Evolutionary conservation across 2,797 vertebrate species (phyloP).

Genomic region (Eremophila alpestris): DNA sequence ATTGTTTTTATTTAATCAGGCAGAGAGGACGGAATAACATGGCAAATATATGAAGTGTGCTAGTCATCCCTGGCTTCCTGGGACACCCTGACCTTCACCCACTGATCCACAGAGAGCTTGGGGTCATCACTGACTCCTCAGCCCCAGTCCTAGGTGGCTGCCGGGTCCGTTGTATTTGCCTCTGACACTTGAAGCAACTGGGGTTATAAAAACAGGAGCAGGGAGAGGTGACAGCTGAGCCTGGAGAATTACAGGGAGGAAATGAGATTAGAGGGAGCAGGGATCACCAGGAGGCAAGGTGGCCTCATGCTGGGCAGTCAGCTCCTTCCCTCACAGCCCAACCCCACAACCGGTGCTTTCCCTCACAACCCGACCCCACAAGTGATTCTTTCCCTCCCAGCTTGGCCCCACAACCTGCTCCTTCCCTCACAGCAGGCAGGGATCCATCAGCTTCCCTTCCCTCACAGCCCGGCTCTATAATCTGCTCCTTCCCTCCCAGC

Average conservation of each 20-base stretch:
- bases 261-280: background rate
- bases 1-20: background rate
- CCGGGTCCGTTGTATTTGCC: fast-evolving
- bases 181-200: background rate
- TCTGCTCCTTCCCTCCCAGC: no score
- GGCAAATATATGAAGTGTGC: fast-evolving
- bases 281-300: background rate
- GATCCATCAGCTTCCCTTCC: no score
- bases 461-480: no score
- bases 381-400: background rate
- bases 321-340: background rate
- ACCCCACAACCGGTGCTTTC: fast-evolving
- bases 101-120: fast-evolving
- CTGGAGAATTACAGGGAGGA: background rate
- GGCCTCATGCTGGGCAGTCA: background rate
- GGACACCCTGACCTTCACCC: background rate
- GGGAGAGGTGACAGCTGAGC: conserved; percentile 26
- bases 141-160: no score
- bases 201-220: background rate
- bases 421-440: no score
- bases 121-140: fast-evolving
- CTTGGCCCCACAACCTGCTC: background rate
- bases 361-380: background rate
- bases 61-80: background rate
- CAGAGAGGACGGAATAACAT: fast-evolving